These are phyloP conservation scores for Condylura cristata DNA, from an alignment of 2,113 vertebrate species.

Conservation along the genomic window DNA sequence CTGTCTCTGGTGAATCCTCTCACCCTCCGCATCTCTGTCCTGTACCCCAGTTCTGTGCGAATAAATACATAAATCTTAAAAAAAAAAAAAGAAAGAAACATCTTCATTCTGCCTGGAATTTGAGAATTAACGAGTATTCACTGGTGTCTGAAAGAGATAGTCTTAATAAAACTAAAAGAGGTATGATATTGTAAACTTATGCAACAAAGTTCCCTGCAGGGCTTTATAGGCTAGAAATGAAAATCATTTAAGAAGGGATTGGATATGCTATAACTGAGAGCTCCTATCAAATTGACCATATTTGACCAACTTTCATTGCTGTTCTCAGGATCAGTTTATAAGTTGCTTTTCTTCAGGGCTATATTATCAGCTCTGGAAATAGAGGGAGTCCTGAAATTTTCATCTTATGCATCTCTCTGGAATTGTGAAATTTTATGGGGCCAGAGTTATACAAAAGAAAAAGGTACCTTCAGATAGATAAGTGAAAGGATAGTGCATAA, in stretches of 20 bases:
- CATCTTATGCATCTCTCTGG: background rate
- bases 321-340: constrained; percentile 49
- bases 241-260: constrained; percentile 49
- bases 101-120: constrained; percentile 28
- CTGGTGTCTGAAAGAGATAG: background rate
- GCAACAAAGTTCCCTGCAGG: constrained; percentile 1
- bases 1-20: too few species aligned
- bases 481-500: background rate
- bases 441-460: background rate
- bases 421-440: constrained; percentile 12
- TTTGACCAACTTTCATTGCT: background rate
- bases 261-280: background rate
- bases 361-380: background rate
- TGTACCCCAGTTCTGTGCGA: too few species aligned
- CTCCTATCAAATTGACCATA: constrained; percentile 41
- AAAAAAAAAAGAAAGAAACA: too few species aligned
- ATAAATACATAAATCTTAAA: too few species aligned
- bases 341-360: constrained; percentile 31
- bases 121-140: constrained; percentile 36
- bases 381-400: background rate
- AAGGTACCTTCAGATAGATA: background rate
- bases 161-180: constrained; percentile 52
- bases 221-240: constrained; percentile 39
- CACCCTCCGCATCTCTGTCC: too few species aligned
- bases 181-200: constrained; percentile 11